These are phyloP conservation scores for Pissodes strobi DNA, from an alignment of 1,140 invertebrate genomes.

Conservation along the genomic window DNA sequence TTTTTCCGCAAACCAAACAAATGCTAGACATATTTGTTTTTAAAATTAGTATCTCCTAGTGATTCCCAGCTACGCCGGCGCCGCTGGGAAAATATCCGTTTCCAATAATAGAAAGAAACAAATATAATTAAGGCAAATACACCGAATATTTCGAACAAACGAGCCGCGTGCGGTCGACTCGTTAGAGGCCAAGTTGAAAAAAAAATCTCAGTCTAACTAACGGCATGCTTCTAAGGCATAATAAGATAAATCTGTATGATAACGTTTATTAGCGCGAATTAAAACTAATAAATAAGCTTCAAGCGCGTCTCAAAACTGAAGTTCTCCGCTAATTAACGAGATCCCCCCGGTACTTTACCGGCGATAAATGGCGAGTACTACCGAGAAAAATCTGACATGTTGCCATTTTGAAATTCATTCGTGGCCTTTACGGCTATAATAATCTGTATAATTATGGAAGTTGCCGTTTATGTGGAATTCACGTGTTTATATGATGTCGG, in stretches of 20 bases:
- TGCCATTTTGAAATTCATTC: not conserved
- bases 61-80: too few relatives aligned
- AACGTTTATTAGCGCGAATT: slow-evolving; percentile 4
- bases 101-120: too few relatives aligned
- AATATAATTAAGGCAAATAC: too few relatives aligned
- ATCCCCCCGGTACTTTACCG: not conserved
- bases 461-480: slow-evolving; percentile 9
- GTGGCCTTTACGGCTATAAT: not conserved
- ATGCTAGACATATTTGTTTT: too few relatives aligned
- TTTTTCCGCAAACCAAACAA: too few relatives aligned
- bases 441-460: slow-evolving; percentile 10
- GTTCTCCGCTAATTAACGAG: slow-evolving; percentile 10
- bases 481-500: not conserved
- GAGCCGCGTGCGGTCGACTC: too few relatives aligned
- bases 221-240: too few relatives aligned
- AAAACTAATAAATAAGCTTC: slow-evolving; percentile 5
- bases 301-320: not conserved
- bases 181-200: too few relatives aligned
- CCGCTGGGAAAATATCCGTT: too few relatives aligned
- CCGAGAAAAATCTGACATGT: slow-evolving; percentile 16
- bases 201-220: too few relatives aligned
- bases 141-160: too few relatives aligned
- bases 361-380: not conserved
- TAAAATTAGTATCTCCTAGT: too few relatives aligned
- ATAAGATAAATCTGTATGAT: slow-evolving; percentile 8